A percentile compares a stretch with the other conserved stretches of the same genome.
phyloP scores from a whole-genome alignment of 2,797 vertebrate genomes.

The Pipistrellus nathusii region DNA sequence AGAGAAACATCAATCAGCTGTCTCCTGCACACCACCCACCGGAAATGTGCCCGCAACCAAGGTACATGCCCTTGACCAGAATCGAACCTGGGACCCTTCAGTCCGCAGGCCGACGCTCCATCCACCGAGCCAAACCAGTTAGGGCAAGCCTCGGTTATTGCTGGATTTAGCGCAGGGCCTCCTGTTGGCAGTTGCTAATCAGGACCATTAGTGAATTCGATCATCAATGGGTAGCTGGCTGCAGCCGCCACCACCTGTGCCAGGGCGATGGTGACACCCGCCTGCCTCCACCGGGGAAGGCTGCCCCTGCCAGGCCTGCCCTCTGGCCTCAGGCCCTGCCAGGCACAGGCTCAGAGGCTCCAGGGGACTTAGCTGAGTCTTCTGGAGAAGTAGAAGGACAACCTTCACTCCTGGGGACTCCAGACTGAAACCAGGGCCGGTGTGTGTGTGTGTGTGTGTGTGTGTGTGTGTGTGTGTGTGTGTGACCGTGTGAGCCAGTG shows the following conservation, averaged over 20 bases:
- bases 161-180: constrained; percentile 55
- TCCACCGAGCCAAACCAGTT: too few relatives aligned
- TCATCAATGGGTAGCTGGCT: constrained; percentile 9
- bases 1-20: too few relatives aligned
- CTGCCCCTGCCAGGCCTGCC: rapidly evolving
- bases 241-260: background rate
- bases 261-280: background rate
- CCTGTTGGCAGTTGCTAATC: constrained; percentile 64
- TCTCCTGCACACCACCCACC: too few relatives aligned
- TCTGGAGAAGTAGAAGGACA: background rate
- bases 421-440: background rate
- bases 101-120: too few relatives aligned
- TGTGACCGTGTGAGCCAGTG: background rate
- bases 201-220: constrained; percentile 50
- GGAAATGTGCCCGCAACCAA: too few relatives aligned
- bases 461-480: too few relatives aligned
- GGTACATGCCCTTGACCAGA: too few relatives aligned
- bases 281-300: background rate
- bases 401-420: background rate
- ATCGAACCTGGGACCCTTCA: too few relatives aligned
- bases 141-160: constrained; percentile 38
- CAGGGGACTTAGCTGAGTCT: background rate
- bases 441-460: background rate
- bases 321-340: background rate
- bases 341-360: background rate